Evolutionary conservation across 1,140 invertebrate genomes (phyloP).

Genomic region (Drosophila pandora): DNA sequence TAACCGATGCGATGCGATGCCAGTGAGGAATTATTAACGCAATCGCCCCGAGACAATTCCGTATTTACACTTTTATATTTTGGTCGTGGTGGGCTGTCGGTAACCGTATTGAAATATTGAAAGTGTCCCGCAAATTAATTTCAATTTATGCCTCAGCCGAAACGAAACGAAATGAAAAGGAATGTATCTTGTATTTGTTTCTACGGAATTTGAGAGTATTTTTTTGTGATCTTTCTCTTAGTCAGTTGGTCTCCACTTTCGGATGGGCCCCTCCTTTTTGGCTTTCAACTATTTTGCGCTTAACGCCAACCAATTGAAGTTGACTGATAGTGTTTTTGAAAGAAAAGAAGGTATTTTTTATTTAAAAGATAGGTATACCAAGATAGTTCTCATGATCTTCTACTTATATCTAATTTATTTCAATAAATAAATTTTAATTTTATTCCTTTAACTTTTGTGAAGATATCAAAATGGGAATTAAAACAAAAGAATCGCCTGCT

Average conservation of each 20-base stretch:
- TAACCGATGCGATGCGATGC: slow-evolving; percentile 39
- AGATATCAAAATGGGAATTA: slow-evolving; percentile 8
- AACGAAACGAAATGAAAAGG: slow-evolving; percentile 44
- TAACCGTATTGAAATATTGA: slow-evolving; percentile 67
- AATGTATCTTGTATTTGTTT: slow-evolving; percentile 69
- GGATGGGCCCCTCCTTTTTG: not conserved
- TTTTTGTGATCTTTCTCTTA: slow-evolving; percentile 47
- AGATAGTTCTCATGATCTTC: not conserved
- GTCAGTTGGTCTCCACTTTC: slow-evolving; percentile 36
- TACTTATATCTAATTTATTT: not conserved
- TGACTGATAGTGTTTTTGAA: slow-evolving; percentile 62
- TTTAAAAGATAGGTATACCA: not conserved
- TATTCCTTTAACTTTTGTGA: not conserved
- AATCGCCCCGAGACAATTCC: slow-evolving; percentile 48
- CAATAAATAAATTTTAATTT: slow-evolving; percentile 16
- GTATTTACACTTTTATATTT: slow-evolving; percentile 39
- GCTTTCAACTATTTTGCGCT: slow-evolving; percentile 71
- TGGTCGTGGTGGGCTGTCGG: not conserved
- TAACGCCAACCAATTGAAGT: slow-evolving; percentile 75
- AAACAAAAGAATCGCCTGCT: slow-evolving; percentile 21
- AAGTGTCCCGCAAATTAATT: slow-evolving; percentile 79
- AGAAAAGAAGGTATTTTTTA: slow-evolving; percentile 22
- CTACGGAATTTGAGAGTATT: slow-evolving; percentile 42
- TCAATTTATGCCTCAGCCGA: slow-evolving; percentile 59
- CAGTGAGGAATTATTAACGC: slow-evolving; percentile 75